These are phyloP conservation scores for Pachyuromys duprasi DNA, from an alignment of 2,797 vertebrate genomes.

Conservation along the genomic window DNA sequence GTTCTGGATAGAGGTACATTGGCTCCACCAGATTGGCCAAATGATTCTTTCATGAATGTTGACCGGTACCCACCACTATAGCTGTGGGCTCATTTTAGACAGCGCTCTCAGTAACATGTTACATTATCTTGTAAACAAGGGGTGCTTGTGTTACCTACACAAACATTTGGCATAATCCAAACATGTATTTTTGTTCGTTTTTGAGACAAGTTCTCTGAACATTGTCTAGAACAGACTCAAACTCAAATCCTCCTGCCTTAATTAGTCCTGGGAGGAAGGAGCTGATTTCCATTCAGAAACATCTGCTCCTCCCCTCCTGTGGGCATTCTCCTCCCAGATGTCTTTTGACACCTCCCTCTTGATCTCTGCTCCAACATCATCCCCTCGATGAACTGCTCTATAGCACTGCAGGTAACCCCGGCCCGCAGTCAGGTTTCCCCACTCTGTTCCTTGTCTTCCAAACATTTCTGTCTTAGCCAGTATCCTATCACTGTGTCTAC, in stretches of 20 bases:
- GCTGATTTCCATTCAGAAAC: neutral
- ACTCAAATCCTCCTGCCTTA: neutral
- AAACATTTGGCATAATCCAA: neutral
- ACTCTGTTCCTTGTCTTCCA: neutral
- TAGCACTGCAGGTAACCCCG: neutral
- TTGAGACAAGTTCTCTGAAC: neutral
- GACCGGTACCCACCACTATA: neutral
- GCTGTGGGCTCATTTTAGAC: neutral
- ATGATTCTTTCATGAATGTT: neutral
- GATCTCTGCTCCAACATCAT: neutral
- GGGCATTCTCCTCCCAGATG: neutral
- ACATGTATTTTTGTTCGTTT: neutral
- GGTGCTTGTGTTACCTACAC: neutral
- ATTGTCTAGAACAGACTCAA: neutral
- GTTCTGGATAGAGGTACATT: neutral
- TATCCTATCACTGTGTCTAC: neutral
- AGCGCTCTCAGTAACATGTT: neutral
- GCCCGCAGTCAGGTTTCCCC: neutral
- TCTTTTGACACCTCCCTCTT: neutral
- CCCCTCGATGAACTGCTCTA: neutral
- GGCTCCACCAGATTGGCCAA: neutral
- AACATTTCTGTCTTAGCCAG: neutral
- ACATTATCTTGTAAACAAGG: neutral
- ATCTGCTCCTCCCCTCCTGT: neutral
- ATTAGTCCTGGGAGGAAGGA: neutral